Percentiles rank a stretch among this genome's conserved stretches.
These are phyloP conservation scores for Thyatira batis DNA, from an alignment of 2,888 invertebrate genomes.

Conservation along the genomic window DNA sequence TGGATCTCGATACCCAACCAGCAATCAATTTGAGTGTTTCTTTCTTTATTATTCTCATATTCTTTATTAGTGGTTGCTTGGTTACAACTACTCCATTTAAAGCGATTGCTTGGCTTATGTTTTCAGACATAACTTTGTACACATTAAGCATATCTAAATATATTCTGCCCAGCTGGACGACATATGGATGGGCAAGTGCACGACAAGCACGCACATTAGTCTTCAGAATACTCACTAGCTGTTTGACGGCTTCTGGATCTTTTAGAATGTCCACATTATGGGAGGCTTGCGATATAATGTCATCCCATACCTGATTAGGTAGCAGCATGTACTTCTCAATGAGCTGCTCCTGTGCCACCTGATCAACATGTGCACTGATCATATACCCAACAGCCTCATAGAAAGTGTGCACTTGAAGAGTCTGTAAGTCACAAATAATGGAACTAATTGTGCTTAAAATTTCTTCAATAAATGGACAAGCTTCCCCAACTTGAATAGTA, in stretches of 20 bases:
- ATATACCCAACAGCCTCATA: constrained; percentile 99
- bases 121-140: constrained; percentile 98
- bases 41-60: constrained; percentile 99
- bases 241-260: constrained; percentile 97
- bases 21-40: constrained; percentile 98
- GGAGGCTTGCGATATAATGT: constrained; percentile 97
- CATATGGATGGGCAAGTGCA: constrained; percentile 97
- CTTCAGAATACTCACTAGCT: constrained; percentile 98
- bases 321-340: constrained; percentile 99
- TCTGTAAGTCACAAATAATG: constrained; percentile 99
- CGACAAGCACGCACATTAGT: constrained; percentile 99
- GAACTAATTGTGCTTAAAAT: constrained; percentile 97
- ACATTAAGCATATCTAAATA: constrained; percentile 99
- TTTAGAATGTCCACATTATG: constrained; percentile 98
- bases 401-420: constrained; percentile 99
- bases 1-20: constrained; percentile 96
- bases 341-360: constrained; percentile 93
- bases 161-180: constrained; percentile 96
- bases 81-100: constrained; percentile 98
- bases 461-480: constrained; percentile 99
- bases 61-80: constrained; percentile 98
- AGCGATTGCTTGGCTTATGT: constrained; percentile 96
- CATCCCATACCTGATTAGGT: constrained; percentile 99
- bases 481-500: constrained; percentile 96
- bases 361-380: constrained; percentile 97